Percentiles rank a stretch among this genome's conserved stretches.
Evolutionary conservation across 2,113 vertebrate species (phyloP).

Genomic region (Oplegnathus fasciatus): DNA sequence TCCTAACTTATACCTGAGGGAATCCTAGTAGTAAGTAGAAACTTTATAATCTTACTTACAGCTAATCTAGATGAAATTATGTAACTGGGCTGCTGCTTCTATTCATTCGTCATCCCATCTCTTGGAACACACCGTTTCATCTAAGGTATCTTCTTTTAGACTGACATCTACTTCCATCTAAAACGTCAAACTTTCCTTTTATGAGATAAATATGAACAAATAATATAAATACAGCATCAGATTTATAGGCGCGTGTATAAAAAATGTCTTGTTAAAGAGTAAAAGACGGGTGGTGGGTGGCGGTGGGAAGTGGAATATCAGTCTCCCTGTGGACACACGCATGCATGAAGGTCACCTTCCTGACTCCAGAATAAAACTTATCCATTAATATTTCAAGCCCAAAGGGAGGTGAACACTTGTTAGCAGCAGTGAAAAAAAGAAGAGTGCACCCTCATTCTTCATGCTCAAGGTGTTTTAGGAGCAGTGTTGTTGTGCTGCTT

Average conservation of each 20-base stretch:
- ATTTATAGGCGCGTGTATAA: neutral
- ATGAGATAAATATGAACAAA: constrained; percentile 13
- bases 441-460: constrained; percentile 27
- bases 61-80: constrained; percentile 34
- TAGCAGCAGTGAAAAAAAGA: constrained; percentile 47
- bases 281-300: constrained; percentile 13
- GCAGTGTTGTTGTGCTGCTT: constrained; percentile 12
- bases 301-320: constrained; percentile 28
- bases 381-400: constrained; percentile 77
- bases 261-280: constrained; percentile 13
- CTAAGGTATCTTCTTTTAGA: neutral
- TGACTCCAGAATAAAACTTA: constrained; percentile 71
- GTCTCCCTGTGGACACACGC: constrained; percentile 37
- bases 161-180: neutral
- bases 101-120: neutral
- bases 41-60: constrained; percentile 9
- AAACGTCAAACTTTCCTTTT: neutral
- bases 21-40: constrained; percentile 18
- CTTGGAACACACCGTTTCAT: constrained; percentile 27
- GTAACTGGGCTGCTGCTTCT: constrained; percentile 20
- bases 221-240: neutral
- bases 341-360: constrained; percentile 73
- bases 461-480: constrained; percentile 31
- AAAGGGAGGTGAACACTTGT: constrained; percentile 53
- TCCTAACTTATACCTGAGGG: neutral